These are phyloP conservation scores for Nephrocerus scutellatus DNA, from an alignment of 2,888 invertebrate genomes.

Conservation along the genomic window DNA sequence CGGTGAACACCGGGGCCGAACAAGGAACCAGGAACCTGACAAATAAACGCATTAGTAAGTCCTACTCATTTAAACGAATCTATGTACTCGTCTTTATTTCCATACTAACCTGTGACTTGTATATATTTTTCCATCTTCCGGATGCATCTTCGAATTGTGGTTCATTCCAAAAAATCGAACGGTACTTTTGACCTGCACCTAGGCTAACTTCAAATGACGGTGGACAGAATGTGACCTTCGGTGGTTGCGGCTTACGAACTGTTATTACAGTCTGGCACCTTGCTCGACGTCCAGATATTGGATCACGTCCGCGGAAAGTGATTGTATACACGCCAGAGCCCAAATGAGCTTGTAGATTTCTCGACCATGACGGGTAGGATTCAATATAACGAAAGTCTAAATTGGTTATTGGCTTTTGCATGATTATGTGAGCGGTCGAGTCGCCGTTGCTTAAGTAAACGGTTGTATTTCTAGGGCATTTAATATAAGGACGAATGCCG, in stretches of 20 bases:
- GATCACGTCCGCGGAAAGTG: constrained; percentile 55
- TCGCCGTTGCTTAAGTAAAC: constrained; percentile 50
- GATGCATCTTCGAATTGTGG: constrained; percentile 55
- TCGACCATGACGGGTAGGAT: constrained; percentile 57
- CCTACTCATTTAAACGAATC: background rate
- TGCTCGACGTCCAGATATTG: constrained; percentile 51
- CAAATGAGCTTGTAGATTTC: constrained; percentile 53
- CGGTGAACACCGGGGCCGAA: constrained; percentile 56
- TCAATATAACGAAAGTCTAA: constrained; percentile 59
- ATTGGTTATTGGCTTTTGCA: constrained; percentile 55
- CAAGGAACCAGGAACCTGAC: constrained; percentile 55
- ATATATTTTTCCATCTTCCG: constrained; percentile 44
- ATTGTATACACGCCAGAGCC: constrained; percentile 55
- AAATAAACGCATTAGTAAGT: background rate
- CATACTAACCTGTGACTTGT: constrained; percentile 54
- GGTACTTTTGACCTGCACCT: constrained; percentile 50
- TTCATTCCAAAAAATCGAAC: constrained; percentile 58
- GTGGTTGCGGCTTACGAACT: constrained; percentile 54
- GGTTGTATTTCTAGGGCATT: constrained; percentile 57
- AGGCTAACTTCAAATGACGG: constrained; percentile 55
- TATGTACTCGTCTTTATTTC: background rate
- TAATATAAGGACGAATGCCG: constrained; percentile 53
- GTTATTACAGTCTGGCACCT: constrained; percentile 56
- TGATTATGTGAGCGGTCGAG: constrained; percentile 42
- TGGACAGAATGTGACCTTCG: constrained; percentile 55